Percentiles rank a stretch among this genome's conserved stretches.
phyloP scores from a whole-genome alignment of 1,140 invertebrate genomes.

The Diorhabda carinulata region DNA sequence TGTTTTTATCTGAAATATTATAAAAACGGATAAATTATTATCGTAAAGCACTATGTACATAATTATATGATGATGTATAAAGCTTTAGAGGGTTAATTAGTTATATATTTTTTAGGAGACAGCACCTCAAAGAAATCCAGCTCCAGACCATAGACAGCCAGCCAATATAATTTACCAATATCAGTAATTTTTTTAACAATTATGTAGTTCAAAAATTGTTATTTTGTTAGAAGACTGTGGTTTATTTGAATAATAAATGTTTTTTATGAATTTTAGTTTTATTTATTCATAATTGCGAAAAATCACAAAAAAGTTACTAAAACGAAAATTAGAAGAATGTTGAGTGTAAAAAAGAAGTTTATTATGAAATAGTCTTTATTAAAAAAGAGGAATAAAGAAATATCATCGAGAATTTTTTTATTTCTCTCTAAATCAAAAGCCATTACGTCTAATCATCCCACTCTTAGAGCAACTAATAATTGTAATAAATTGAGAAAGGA shows the following conservation, averaged over 20 bases:
- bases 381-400: too few species aligned
- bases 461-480: too few species aligned
- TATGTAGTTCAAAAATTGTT: not conserved
- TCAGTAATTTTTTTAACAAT: slow-evolving; percentile 18
- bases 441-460: too few species aligned
- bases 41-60: not conserved
- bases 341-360: too few species aligned
- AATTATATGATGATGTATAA: not conserved
- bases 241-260: not conserved
- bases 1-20: not conserved
- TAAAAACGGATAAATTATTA: not conserved
- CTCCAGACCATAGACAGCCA: slow-evolving; percentile 14
- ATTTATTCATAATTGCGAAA: not conserved
- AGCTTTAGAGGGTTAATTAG: too few species aligned
- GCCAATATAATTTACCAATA: slow-evolving; percentile 27
- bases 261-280: not conserved
- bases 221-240: not conserved
- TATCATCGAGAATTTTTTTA: too few species aligned
- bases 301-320: too few species aligned
- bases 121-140: slow-evolving; percentile 17
- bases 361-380: too few species aligned
- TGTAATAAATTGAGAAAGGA: too few species aligned
- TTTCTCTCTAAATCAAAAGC: too few species aligned
- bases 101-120: slow-evolving; percentile 16
- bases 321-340: too few species aligned